Base-by-base conservation (phyloP, 2,113 vertebrate genomes). In the Dendropsophus ebraccatus region DNA sequence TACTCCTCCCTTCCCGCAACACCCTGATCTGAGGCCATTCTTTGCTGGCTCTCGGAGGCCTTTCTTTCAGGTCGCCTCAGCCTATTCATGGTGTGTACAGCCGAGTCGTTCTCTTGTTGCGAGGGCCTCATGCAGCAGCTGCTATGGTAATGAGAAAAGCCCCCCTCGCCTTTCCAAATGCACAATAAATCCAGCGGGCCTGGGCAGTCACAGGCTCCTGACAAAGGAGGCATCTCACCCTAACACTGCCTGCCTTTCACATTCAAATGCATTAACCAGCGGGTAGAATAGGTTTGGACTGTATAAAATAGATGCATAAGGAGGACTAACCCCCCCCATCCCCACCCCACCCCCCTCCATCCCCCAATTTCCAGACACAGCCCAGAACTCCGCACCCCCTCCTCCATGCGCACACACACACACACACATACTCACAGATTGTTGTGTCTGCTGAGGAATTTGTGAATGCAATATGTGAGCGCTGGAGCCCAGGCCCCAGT, bases 191-290 rank as follows among this genome's bases (percentile, higher is more conserved):
- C 88, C 76, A 81, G 70, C 76, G 72, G 83, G 83, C 69, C 45
- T 28, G 52, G 85, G 50, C 45, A 37, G 54, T 37, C 77, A 86
- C 77, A 86, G 52, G 85, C 49, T 47, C n/a, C 37, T 37, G 65
- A 86, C 77, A 86, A 81, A 73, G 84, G 76, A 85, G 80, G 88
- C 81, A 85, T 58, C 84, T 86, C 77, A 58, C 84, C 84, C 85
- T 56, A 49, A 72, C 85, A 79, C 67, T 74, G 85, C 25, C 62
- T 54, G 77, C 85, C 77, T 30, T 86, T 86, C 85, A 96, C 95
- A 97, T 97, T 97, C 94, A 96, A 96, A 96, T 96, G 92, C 90
- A 95, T 95, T 95, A 95, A 96, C 95, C 96, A 96, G 94, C 49
- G 91, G 94, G 94, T 94, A 94, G 94, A 95, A 95, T 95, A 93